A percentile compares a stretch with the other conserved stretches of the same genome.
Evolutionary conservation across 2,113 vertebrate species (phyloP).

Genomic region (Canis aureus): DNA sequence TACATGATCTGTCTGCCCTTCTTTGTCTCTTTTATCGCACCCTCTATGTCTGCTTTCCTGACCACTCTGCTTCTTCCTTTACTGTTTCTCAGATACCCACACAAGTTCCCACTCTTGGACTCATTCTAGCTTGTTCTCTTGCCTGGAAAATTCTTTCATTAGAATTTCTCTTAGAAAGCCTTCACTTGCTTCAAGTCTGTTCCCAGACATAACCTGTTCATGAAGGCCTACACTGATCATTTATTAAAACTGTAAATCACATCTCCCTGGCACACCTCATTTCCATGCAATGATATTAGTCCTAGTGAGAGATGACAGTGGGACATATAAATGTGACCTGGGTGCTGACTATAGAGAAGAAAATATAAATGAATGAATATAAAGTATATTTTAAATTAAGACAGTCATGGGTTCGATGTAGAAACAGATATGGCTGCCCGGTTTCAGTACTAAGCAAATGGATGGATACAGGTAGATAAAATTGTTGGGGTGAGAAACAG

Average conservation of each 20-base stretch:
- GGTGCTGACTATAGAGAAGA: background rate
- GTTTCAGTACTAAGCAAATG: background rate
- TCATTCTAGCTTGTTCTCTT: background rate
- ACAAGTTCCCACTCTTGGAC: background rate
- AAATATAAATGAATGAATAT: background rate
- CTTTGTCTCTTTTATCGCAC: background rate
- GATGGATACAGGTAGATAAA: background rate
- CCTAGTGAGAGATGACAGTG: background rate
- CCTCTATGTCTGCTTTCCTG: background rate
- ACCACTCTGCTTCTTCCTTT: background rate
- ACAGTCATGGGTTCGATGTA: background rate
- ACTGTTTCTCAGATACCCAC: background rate
- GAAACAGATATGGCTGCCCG: background rate
- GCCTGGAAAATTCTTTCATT: background rate
- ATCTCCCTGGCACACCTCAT: background rate
- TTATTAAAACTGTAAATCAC: background rate
- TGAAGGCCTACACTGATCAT: background rate
- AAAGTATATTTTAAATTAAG: background rate
- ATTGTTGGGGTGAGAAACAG: background rate
- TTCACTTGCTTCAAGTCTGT: background rate
- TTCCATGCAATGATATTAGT: background rate
- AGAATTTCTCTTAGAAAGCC: no score
- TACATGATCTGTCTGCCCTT: background rate
- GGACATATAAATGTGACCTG: background rate
- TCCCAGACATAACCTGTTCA: background rate